Percentiles rank a stretch among this genome's conserved stretches.
Evolutionary conservation across 2,113 vertebrate genomes (phyloP).

Genomic region (Henicopernis longicauda): DNA sequence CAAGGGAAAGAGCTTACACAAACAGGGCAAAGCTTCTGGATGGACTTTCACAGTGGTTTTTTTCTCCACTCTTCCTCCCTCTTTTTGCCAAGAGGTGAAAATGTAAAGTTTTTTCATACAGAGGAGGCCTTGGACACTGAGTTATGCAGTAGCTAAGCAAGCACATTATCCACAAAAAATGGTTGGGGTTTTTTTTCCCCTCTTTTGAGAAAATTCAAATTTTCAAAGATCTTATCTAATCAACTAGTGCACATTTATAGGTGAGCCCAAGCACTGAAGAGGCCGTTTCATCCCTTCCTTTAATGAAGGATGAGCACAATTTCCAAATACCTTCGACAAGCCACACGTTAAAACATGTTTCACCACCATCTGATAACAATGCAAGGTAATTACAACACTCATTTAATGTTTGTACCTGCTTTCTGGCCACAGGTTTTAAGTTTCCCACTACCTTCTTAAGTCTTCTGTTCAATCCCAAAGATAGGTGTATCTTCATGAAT

Average conservation of each 20-base stretch:
- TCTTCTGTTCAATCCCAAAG: not conserved
- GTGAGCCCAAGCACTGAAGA: not conserved
- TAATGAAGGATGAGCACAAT: not conserved
- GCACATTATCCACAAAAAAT: not conserved
- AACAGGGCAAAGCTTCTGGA: not conserved
- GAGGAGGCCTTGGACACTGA: not conserved
- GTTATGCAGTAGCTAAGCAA: not conserved
- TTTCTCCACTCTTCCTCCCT: not conserved
- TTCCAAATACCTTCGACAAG: constrained; percentile 8
- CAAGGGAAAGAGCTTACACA: not conserved
- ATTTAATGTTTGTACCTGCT: not conserved
- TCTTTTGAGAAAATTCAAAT: not conserved
- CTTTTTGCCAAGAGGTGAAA: not conserved
- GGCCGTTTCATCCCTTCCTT: not conserved
- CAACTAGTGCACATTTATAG: not conserved
- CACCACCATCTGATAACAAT: not conserved
- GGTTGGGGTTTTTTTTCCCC: accelerated
- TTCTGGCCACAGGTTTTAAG: not conserved
- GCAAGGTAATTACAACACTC: not conserved
- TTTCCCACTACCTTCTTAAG: not conserved
- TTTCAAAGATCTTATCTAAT: not conserved
- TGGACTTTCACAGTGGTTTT: not conserved
- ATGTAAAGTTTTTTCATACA: not conserved
- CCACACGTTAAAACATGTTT: not conserved
- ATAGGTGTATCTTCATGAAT: accelerated